Evolutionary conservation across 2,888 invertebrate genomes (phyloP).

Genomic region (Harpagoxenus sublaevis): DNA sequence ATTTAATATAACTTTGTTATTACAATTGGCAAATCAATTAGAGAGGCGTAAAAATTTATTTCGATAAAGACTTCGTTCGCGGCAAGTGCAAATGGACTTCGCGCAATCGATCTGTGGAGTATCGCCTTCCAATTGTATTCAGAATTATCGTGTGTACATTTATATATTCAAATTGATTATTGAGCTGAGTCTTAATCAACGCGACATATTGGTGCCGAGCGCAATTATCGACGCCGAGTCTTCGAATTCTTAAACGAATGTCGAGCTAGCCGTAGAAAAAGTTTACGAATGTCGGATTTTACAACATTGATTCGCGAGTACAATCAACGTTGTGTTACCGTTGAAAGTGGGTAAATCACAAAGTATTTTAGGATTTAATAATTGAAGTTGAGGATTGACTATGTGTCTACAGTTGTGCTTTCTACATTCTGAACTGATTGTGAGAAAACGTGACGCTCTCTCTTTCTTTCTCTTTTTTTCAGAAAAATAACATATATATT

Average conservation of each 20-base stretch:
- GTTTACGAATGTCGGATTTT: neutral
- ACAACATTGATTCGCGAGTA: constrained; percentile 30
- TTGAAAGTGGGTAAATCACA: neutral
- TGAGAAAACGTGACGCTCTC: neutral
- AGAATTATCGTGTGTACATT: constrained; percentile 11
- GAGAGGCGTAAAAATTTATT: constrained; percentile 5
- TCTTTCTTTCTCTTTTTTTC: neutral
- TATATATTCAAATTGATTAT: constrained; percentile 37
- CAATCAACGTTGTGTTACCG: constrained; percentile 31
- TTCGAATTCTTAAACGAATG: constrained; percentile 4
- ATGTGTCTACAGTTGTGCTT: neutral
- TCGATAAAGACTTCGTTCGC: constrained; percentile 17
- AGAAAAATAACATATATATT: neutral
- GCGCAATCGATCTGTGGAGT: neutral
- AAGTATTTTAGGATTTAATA: constrained; percentile 17
- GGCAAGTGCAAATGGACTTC: neutral
- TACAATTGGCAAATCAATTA: constrained; percentile 13
- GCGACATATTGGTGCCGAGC: neutral
- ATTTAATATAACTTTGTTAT: constrained; percentile 15
- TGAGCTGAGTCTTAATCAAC: constrained; percentile 34
- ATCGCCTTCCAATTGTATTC: constrained; percentile 22
- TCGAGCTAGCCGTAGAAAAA: neutral
- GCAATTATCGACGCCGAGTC: neutral
- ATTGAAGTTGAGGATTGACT: neutral
- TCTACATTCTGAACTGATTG: neutral